Conservation (phyloP, 2,113 vertebrate genomes). For the Myrmecobius fasciatus region DNA sequence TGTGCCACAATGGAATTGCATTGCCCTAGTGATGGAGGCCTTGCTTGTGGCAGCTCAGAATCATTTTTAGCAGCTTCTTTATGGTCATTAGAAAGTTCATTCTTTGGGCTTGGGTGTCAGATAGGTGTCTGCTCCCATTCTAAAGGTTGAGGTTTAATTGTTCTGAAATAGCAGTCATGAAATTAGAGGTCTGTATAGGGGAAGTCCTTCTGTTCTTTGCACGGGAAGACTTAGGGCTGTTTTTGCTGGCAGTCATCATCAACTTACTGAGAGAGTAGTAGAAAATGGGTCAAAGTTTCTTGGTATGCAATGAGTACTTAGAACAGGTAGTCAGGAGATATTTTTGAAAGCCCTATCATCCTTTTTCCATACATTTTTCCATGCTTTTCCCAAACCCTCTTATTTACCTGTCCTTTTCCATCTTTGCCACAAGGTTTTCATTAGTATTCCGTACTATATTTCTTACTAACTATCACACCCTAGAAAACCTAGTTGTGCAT, state of each 20-base stretch:
- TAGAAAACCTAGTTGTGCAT: slow-evolving; percentile 5
- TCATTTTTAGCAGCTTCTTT: slow-evolving; percentile 43
- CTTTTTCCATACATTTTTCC: slow-evolving; percentile 8
- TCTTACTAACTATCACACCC: not conserved
- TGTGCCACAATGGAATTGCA: not conserved
- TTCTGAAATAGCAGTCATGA: slow-evolving; percentile 44
- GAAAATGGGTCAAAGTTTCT: not conserved
- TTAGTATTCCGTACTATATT: slow-evolving; percentile 16
- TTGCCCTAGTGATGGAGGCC: slow-evolving; percentile 32
- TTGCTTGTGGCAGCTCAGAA: slow-evolving; percentile 39
- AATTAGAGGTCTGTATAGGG: not conserved
- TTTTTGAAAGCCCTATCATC: not conserved
- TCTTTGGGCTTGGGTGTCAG: slow-evolving; percentile 34
- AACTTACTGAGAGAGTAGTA: not conserved
- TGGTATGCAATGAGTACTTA: slow-evolving; percentile 31
- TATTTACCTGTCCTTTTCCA: slow-evolving; percentile 21
- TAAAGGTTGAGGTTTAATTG: slow-evolving; percentile 43
- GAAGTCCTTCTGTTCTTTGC: not conserved
- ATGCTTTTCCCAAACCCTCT: not conserved
- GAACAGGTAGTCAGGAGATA: not conserved
- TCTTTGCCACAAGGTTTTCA: slow-evolving; percentile 17
- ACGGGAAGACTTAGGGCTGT: slow-evolving; percentile 12
- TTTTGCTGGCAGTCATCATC: not conserved
- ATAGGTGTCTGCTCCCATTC: slow-evolving; percentile 29
- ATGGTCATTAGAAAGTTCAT: slow-evolving; percentile 30